These are phyloP conservation scores for Zaprionus tsacasi DNA, from an alignment of 1,140 invertebrate species.

Conservation along the genomic window DNA sequence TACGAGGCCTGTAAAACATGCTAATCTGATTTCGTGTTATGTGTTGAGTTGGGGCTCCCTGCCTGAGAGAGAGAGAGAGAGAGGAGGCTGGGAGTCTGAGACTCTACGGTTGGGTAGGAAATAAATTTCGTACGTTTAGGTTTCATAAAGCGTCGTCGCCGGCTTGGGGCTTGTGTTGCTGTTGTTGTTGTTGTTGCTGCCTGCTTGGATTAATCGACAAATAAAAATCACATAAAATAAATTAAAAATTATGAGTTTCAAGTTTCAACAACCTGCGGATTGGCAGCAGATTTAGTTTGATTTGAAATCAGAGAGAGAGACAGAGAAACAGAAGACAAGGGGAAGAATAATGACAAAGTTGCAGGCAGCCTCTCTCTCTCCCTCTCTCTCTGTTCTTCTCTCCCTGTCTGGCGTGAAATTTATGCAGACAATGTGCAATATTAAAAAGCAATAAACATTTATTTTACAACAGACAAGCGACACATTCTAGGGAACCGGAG, in stretches of 20 bases:
- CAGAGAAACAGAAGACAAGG: neutral
- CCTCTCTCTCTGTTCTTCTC: neutral
- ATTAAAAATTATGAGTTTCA: slow-evolving; percentile 83
- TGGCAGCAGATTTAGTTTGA: slow-evolving; percentile 80
- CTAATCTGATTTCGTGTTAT: slow-evolving; percentile 82
- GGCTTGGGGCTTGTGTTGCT: slow-evolving; percentile 16
- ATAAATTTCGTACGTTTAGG: slow-evolving; percentile 82
- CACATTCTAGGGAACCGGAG: slow-evolving; percentile 40
- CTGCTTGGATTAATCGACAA: slow-evolving; percentile 75
- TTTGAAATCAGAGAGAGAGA: slow-evolving; percentile 64
- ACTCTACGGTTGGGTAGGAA: slow-evolving; percentile 46
- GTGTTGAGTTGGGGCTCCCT: slow-evolving; percentile 62
- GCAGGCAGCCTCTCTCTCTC: slow-evolving; percentile 17
- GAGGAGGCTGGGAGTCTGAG: slow-evolving; percentile 15
- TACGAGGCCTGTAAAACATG: slow-evolving; percentile 73
- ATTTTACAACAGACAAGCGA: slow-evolving; percentile 75
- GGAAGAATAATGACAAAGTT: slow-evolving; percentile 59
- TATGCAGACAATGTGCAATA: slow-evolving; percentile 82
- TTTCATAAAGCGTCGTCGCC: slow-evolving; percentile 79
- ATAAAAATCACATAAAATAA: slow-evolving; percentile 83
- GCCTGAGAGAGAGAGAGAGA: slow-evolving; percentile 32
- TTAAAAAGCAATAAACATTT: slow-evolving; percentile 82
- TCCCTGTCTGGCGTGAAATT: slow-evolving; percentile 61
- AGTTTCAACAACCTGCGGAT: slow-evolving; percentile 77
- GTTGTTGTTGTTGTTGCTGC: slow-evolving; percentile 39